These are phyloP conservation scores for Smittia sp. DNA, from an alignment of 2,888 invertebrate species.

Conservation along the genomic window DNA sequence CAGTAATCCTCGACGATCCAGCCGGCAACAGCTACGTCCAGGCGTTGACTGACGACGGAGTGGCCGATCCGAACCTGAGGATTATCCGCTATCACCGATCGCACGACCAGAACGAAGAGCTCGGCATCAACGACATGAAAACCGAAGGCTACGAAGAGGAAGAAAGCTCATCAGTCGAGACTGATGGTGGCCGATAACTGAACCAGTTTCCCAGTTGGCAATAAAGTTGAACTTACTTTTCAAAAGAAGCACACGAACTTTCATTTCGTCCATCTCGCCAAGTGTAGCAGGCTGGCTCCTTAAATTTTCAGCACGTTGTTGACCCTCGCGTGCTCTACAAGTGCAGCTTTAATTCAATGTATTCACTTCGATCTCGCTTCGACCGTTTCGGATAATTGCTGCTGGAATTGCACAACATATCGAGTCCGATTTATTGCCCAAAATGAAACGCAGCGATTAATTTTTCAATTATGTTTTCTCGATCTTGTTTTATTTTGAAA, in stretches of 20 bases:
- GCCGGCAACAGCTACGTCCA: conserved; percentile 96
- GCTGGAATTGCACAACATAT: neutral
- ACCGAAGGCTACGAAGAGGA: conserved; percentile 71
- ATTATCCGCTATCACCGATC: conserved; percentile 77
- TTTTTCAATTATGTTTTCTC: neutral
- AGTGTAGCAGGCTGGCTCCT: no score
- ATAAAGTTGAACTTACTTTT: no score
- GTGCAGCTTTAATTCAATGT: neutral
- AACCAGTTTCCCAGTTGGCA: no score
- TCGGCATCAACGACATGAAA: conserved; percentile 95
- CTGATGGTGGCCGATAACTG: no score
- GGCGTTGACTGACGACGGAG: conserved; percentile 68
- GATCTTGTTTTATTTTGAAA: conserved; percentile 14
- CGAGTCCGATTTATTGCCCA: neutral
- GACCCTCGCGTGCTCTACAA: neutral
- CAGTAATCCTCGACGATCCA: conserved; percentile 89
- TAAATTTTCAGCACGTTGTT: neutral
- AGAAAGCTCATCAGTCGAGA: neutral
- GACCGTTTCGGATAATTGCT: neutral
- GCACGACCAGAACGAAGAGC: conserved; percentile 90
- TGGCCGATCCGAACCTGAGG: conserved; percentile 67
- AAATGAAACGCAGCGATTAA: neutral
- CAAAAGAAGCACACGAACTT: no score
- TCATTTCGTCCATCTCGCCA: no score
- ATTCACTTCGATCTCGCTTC: neutral